Base-by-base conservation (phyloP, 37 sponge, comb jelly and placozoan species). In the Dysidea cf. avara region DNA sequence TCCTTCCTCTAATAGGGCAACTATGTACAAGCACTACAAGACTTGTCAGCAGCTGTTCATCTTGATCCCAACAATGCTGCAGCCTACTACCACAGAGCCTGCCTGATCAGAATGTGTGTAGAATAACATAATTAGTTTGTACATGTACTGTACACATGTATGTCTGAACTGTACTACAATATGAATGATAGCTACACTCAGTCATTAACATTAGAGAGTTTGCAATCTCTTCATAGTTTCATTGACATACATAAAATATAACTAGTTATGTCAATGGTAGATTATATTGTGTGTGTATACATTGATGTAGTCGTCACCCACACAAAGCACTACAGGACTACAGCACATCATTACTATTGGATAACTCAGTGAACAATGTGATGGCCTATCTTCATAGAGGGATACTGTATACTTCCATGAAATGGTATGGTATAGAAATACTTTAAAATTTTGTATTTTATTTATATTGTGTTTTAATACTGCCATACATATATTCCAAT, bases 1-100 rank as follows among this genome's bases (percentile, higher is more conserved):
- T n/a, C 69, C 18, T 0, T 13, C 2, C 16, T 17, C 21, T 35
- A 33, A 31, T 70, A 90, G 95, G 91, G 78, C 0, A 61, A 76
- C 50, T 83, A 76, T 39, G 24, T 60, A 1, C 69, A 62, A 21
- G 90, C 97, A 6, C 56, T 96, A n/a, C 74, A 79, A 35, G 97
- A 96, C 60, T 61, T 89, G 7, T 96, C 93, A 30, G 83, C 90
- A 59, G 91, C 90, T 31, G 90, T 96, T 26, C 97, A 96, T 66
- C 69, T 92, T 38, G 77, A 72, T 47, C 97, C 93, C 20, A 53
- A 72, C 37, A 65, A 77, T 51, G 39, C 75, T 39, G 60, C 49
- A 13, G 82, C 87, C 13, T 92, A 89, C 80, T 96, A 64, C 66
- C 63, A 77, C 39, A 74, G 97, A 35, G 97, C 69, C 32, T 93